A percentile compares a stretch with the other conserved stretches of the same genome.
Evolutionary conservation across 2,797 vertebrate species (phyloP).

Genomic region (Sebastes matsubarae): DNA sequence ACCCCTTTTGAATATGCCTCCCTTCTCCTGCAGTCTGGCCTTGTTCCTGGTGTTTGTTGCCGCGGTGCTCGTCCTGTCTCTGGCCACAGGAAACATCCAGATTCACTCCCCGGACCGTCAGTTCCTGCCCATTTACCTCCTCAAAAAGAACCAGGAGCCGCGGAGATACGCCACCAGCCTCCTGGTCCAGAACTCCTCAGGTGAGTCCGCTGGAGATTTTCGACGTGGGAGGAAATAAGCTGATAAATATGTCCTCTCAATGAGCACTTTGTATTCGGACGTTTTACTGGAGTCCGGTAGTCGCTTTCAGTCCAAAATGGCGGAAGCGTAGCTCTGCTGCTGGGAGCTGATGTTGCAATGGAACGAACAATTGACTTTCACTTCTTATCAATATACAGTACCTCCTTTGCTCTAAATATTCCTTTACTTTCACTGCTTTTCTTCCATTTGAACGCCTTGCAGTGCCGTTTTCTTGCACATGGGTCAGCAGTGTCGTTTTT

Average conservation of each 20-base stretch:
- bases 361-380: no score
- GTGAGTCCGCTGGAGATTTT: constrained; percentile 65
- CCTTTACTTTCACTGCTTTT: no score
- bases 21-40: constrained; percentile 76
- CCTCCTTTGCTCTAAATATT: no score
- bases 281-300: no score
- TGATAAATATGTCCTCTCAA: not conserved
- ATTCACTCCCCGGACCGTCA: constrained; percentile 73
- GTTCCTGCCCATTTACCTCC: constrained; percentile 84
- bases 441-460: no score
- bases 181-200: constrained; percentile 89
- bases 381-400: no score
- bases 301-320: no score
- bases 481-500: not conserved
- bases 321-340: no score
- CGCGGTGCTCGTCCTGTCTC: constrained; percentile 80
- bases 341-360: no score
- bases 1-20: no score
- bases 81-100: constrained; percentile 78
- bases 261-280: not conserved
- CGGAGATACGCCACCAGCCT: constrained; percentile 81
- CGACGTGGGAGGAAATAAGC: not conserved
- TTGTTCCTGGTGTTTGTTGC: constrained; percentile 82
- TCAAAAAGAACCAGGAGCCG: constrained; percentile 71
- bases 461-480: fast-evolving